These are phyloP conservation scores for Xyrauchen texanus DNA, from an alignment of 2,113 vertebrate genomes.

Conservation along the genomic window DNA sequence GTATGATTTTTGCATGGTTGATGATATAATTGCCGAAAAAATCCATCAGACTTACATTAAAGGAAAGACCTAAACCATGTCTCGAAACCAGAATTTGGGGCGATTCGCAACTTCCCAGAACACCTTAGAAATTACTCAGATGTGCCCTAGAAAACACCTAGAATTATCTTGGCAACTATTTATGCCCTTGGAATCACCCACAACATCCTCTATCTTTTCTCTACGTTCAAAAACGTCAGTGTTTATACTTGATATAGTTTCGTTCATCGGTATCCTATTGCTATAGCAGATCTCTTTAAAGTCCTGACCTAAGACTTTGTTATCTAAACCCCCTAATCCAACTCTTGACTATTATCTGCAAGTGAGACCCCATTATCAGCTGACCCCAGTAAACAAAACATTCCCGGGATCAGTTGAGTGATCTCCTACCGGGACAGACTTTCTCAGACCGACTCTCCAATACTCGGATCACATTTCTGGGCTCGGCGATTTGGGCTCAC, in stretches of 20 bases:
- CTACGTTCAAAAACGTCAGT: background rate
- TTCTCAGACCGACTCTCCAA: constrained; percentile 27
- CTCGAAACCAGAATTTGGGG: too few species aligned
- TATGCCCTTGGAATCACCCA: too few species aligned
- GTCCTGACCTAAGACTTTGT: background rate
- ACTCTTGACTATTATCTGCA: constrained; percentile 16
- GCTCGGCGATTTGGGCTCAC: constrained; percentile 68
- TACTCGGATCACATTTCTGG: constrained; percentile 67
- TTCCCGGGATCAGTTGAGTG: constrained; percentile 13
- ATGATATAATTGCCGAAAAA: too few species aligned
- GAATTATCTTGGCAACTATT: too few species aligned
- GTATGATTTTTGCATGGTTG: too few species aligned
- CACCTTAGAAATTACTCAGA: too few species aligned
- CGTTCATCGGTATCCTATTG: background rate
- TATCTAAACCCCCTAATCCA: constrained; percentile 11
- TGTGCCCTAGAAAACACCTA: too few species aligned
- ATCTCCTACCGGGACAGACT: constrained; percentile 9
- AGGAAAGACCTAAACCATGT: too few species aligned
- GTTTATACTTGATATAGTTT: background rate
- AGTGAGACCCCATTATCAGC: constrained; percentile 21
- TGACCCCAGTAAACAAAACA: constrained; percentile 20
- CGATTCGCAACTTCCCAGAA: too few species aligned
- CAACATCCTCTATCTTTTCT: background rate
- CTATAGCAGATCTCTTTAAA: background rate
- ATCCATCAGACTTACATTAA: too few species aligned